Base-by-base conservation (phyloP, 2,888 invertebrate species). In the Temnothorax unifasciatus region DNA sequence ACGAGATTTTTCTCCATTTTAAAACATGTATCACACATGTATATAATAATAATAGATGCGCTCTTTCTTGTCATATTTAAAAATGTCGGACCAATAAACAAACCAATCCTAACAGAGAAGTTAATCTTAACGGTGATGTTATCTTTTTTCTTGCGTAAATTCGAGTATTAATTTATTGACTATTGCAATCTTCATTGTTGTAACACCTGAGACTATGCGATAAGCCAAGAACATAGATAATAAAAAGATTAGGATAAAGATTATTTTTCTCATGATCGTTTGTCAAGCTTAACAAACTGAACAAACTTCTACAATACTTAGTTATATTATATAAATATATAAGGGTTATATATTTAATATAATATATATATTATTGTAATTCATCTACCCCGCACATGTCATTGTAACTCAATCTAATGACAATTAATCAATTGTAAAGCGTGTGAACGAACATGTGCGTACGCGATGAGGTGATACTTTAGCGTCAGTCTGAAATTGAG, bases 271-370 rank as follows among this genome's bases (percentile, higher is more conserved):
- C 11, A 41, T 34, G 34, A 41, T 41, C 1, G 41, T 41, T 41
- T 6, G 34, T 34, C 34, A 34, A 34, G 34, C 34, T 34, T 41
- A 41, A 9, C 8, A 9, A 41, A 41, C 38, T 41, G 8, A 29
- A 29, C 29, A 29, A 29, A 29, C 29, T 29, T 11, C 15, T 47
- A 47, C 1, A 47, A 47, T 47, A 47, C 5, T 41, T 63, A 38
- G n/a, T 63, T 68, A 18, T 68, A 18, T 47, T 68, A 25, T 29
- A 68, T 25, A 25, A 47, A 59, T 41, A 41, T 41, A 41, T 41
- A 41, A 41, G 8, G 8, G 8, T 41, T 41, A 41, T 9, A 41
- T 9, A 29, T 29, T 3, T 29, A 29, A 29, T 29, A 29, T 29
- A 29, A 29, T 41, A 41, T 41, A 41, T 41, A 8, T 59, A 59